Evolutionary conservation across 1,140 invertebrate species (phyloP).

Genomic region (Sarcophaga peregrina): DNA sequence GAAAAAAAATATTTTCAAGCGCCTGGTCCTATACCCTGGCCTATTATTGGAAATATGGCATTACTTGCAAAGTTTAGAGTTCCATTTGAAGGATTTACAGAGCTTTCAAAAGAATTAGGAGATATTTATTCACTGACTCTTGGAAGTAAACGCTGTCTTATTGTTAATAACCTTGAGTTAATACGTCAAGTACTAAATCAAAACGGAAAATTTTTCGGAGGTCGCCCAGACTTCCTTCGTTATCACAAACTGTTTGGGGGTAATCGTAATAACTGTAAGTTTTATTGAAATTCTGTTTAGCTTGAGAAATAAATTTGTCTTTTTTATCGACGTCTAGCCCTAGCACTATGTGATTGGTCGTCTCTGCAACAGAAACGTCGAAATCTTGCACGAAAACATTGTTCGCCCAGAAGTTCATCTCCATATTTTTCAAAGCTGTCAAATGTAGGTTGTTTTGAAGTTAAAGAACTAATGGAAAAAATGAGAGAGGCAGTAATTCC

Average conservation of each 20-base stretch:
- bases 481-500: constrained; percentile 66
- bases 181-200: constrained; percentile 84
- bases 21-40: constrained; percentile 75
- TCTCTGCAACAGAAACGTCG: constrained; percentile 81
- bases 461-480: constrained; percentile 71
- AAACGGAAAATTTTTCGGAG: constrained; percentile 83
- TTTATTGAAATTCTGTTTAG: not conserved
- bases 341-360: constrained; percentile 89
- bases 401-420: constrained; percentile 80
- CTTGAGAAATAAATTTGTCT: no score
- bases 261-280: constrained; percentile 83
- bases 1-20: constrained; percentile 56
- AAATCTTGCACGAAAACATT: constrained; percentile 80
- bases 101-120: constrained; percentile 77
- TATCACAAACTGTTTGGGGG: constrained; percentile 80
- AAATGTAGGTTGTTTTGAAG: constrained; percentile 72
- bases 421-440: constrained; percentile 76
- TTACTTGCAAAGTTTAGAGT: constrained; percentile 74
- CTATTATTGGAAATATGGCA: constrained; percentile 79
- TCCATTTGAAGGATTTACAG: constrained; percentile 80
- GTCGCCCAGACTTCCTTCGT: constrained; percentile 81
- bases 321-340: constrained; percentile 69
- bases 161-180: constrained; percentile 79
- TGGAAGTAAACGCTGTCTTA: constrained; percentile 77
- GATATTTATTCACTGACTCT: constrained; percentile 80